A percentile compares a stretch with the other conserved stretches of the same genome.
Conservation (phyloP, 2,113 vertebrate genomes). For the Nannobrachium achirus region DNA sequence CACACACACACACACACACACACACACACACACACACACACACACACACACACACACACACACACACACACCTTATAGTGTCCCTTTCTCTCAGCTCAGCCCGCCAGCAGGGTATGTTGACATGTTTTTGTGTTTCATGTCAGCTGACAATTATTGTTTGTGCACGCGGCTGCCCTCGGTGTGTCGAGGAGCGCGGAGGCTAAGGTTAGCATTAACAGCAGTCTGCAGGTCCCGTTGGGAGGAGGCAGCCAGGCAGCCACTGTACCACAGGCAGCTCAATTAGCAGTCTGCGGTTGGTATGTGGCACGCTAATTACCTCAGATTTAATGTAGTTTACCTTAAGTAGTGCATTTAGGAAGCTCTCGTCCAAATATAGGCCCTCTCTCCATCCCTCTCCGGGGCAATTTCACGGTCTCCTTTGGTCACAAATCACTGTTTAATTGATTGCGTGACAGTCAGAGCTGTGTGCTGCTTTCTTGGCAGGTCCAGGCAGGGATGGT, state of each 20-base stretch:
- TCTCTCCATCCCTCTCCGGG: constrained; percentile 9
- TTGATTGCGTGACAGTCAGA: constrained; percentile 35
- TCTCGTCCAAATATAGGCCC: constrained; percentile 55
- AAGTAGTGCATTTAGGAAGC: constrained; percentile 63
- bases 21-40: constrained; percentile 35
- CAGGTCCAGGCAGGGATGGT: constrained; percentile 7
- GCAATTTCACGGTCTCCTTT: constrained; percentile 49
- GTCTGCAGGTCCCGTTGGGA: constrained; percentile 44
- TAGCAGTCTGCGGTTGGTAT: constrained; percentile 62
- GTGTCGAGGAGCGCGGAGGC: constrained; percentile 9
- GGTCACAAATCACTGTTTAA: constrained; percentile 56
- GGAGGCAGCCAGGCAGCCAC: constrained; percentile 42
- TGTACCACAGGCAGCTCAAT: constrained; percentile 62
- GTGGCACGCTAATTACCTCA: constrained; percentile 66
- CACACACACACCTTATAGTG: not conserved
- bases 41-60: constrained; percentile 19
- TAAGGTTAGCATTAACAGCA: constrained; percentile 29
- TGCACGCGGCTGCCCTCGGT: not conserved
- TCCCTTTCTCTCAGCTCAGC: constrained; percentile 10
- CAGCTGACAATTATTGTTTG: constrained; percentile 62
- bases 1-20: constrained; percentile 50
- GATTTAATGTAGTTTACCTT: constrained; percentile 68
- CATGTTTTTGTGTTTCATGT: constrained; percentile 46
- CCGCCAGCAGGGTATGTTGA: constrained; percentile 30
- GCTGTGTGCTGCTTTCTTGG: constrained; percentile 45